Percentiles rank a stretch among this genome's conserved stretches.
These are phyloP conservation scores for Sinosuthora webbiana DNA, from an alignment of 2,113 vertebrate species.

Conservation along the genomic window DNA sequence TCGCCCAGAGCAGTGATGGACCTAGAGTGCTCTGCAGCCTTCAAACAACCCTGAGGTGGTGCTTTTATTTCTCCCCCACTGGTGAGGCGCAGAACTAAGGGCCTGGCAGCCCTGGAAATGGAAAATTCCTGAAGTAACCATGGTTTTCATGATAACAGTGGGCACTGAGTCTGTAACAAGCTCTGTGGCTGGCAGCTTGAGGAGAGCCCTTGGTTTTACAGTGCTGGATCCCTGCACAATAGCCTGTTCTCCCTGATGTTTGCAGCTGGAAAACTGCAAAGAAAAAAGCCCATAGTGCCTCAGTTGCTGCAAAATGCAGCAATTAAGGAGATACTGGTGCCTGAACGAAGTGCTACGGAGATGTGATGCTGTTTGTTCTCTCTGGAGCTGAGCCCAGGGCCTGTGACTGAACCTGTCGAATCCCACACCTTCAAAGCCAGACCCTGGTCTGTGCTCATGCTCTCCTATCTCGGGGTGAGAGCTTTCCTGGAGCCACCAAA, in stretches of 20 bases:
- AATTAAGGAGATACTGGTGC: neutral
- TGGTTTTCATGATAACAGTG: neutral
- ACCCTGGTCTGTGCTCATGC: neutral
- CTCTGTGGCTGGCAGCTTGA: neutral
- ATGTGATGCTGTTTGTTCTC: neutral
- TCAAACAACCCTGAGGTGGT: neutral
- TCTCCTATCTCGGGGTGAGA: neutral
- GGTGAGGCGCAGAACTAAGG: neutral
- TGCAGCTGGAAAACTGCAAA: neutral
- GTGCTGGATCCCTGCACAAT: neutral
- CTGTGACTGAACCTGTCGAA: neutral
- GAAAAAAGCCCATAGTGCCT: neutral
- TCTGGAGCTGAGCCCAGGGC: neutral
- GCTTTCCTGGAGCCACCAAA: neutral
- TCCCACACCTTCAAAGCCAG: neutral
- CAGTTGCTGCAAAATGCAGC: neutral
- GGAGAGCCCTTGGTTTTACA: neutral
- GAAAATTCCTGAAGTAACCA: neutral
- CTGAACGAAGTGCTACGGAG: neutral
- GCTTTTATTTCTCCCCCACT: neutral
- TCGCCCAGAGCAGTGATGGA: neutral
- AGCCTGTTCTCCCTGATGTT: neutral
- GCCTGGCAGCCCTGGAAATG: neutral
- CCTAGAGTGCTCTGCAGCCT: accelerated
- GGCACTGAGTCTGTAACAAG: neutral